Evolutionary conservation across 1,140 invertebrate genomes (phyloP), one percentile per base, ranked within the genome.

Genomic region (Proales similis): DNA sequence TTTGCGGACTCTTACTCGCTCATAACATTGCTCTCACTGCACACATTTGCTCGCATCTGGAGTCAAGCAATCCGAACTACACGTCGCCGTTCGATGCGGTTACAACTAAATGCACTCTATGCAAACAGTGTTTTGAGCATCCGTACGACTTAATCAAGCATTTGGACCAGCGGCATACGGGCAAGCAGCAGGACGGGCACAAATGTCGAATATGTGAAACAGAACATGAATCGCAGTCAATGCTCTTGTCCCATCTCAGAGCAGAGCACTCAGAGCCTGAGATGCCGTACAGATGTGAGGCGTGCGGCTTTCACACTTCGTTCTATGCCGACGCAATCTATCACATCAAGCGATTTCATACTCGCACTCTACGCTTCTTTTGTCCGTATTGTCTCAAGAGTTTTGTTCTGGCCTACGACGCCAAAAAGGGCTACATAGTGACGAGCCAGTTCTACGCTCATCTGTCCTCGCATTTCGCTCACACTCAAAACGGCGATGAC

Each of bases 211-310:
- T 63, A 30, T 63, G 61, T 22, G 61, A 63, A 17, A 45, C 48
- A 26, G 32, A 48, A 36, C 61, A 63, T 20, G 30, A 36, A n/a
- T 27, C 19, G 20, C 17, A 48, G 4, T 24, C 3, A 1, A 47
- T 48, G 27, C 27, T 63, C 3, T 20, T 48, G 9, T 45, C 42
- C 38, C 61, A 63, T 29, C 43, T 63, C 22, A 63, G 42, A 2
- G n/a, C 27, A 14, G 11, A 20, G 20, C 61, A 63, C 43, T 63
- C 39, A 3, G 45, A 45, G 19, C 27, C 36, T 39, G 61, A 63
- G 29, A 63, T 63, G 61, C 61, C 61, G 29, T 63, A 63, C 32
- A 12, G 43, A 11, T 63, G 61, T 63, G 61, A 63, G 36, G 45
- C 30, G 19, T 63, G 61, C 30, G 43, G 32, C 14, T 63, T 63